A percentile compares a stretch with the other conserved stretches of the same genome.
Evolutionary conservation across 2,888 invertebrate genomes (phyloP).

Genomic region (Apodemia zela): DNA sequence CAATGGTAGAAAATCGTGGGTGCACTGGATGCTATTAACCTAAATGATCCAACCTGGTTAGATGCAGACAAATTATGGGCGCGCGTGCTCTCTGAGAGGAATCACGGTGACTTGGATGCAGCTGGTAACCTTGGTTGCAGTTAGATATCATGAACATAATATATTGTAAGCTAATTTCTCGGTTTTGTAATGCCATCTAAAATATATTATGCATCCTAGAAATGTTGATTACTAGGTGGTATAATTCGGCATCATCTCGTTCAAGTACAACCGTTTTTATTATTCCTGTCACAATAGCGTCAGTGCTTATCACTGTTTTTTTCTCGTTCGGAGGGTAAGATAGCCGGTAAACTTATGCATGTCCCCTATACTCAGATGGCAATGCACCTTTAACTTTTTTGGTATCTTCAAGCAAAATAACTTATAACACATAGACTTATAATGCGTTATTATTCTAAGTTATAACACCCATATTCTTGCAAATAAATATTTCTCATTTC

Average conservation of each 20-base stretch:
- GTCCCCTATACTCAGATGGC: no score
- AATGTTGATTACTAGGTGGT: background rate
- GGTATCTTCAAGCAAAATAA: no score
- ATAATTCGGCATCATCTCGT: background rate
- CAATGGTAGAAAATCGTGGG: conserved; percentile 37
- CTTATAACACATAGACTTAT: no score
- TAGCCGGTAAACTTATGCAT: no score
- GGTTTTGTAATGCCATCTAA: background rate
- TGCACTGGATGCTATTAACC: conserved; percentile 45
- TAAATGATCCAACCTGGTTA: conserved; percentile 39
- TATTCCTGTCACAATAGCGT: no score
- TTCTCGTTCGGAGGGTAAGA: no score
- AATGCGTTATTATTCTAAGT: no score
- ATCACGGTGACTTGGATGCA: conserved; percentile 23
- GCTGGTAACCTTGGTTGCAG: background rate
- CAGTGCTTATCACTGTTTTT: no score
- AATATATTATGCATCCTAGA: background rate
- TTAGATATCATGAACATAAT: background rate
- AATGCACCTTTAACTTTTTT: no score
- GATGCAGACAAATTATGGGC: conserved; percentile 30
- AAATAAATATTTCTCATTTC: no score
- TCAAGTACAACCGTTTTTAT: background rate
- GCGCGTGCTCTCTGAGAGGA: conserved; percentile 23
- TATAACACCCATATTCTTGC: no score
- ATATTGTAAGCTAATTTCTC: background rate